Conservation (phyloP, 2,797 vertebrate species). For the Microctenopoma lineatum region DNA sequence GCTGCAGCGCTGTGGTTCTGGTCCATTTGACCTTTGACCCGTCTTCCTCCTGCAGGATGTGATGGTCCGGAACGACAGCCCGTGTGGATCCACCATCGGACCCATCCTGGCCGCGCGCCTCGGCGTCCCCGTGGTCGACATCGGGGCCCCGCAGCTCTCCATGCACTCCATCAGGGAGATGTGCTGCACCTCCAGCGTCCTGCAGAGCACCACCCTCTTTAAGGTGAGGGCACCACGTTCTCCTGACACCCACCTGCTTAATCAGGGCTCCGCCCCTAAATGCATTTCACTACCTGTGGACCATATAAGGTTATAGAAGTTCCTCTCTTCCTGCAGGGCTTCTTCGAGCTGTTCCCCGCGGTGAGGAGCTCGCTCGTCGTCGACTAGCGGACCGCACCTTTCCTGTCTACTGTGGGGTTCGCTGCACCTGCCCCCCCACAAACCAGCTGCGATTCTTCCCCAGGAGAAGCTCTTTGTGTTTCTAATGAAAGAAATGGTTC, state of each 20-base stretch:
- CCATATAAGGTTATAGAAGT: too few relatives aligned
- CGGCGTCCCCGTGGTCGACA: slow-evolving; percentile 91
- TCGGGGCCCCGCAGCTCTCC: slow-evolving; percentile 93
- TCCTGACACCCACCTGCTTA: too few relatives aligned
- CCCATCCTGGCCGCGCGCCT: slow-evolving; percentile 93
- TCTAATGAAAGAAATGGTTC: slow-evolving; percentile 16
- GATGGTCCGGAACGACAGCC: slow-evolving; percentile 95
- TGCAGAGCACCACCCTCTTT: slow-evolving; percentile 92
- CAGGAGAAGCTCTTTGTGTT: neutral
- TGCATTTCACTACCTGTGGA: too few relatives aligned
- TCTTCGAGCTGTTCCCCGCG: slow-evolving; percentile 89
- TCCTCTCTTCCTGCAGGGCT: slow-evolving; percentile 81
- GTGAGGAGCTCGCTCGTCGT: slow-evolving; percentile 85
- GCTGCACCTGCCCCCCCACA: too few relatives aligned
- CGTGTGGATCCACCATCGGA: slow-evolving; percentile 94
- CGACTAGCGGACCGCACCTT: slow-evolving; percentile 72
- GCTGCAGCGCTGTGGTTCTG: too few relatives aligned
- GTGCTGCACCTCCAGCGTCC: slow-evolving; percentile 93
- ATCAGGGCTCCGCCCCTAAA: too few relatives aligned
- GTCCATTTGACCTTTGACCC: neutral
- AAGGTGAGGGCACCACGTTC: slow-evolving; percentile 81
- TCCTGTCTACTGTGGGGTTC: neutral
- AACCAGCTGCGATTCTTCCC: neutral
- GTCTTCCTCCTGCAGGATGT: slow-evolving; percentile 85
- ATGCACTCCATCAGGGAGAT: slow-evolving; percentile 99